phyloP scores from a whole-genome alignment of 2,888 invertebrate genomes.

The Pammene aurita region DNA sequence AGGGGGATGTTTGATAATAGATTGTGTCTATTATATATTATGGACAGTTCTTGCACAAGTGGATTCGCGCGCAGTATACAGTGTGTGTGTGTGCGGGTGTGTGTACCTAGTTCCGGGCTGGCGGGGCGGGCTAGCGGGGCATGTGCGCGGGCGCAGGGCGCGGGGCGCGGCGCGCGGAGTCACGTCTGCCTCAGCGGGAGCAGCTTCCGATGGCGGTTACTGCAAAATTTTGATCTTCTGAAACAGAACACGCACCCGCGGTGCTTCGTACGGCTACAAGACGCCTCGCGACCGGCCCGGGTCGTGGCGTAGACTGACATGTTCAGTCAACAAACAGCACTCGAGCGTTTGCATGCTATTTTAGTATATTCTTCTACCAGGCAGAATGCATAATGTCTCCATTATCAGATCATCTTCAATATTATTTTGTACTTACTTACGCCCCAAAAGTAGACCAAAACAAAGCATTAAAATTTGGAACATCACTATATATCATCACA shows the following conservation, averaged over 20 bases:
- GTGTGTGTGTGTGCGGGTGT: constrained; percentile 15
- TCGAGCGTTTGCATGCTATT: too few species aligned
- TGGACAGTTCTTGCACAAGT: too few species aligned
- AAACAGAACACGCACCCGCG: constrained; percentile 55
- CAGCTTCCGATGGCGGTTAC: constrained; percentile 98
- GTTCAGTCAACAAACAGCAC: neutral
- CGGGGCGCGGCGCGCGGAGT: constrained; percentile 81
- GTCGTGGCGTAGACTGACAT: neutral
- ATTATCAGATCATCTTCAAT: too few species aligned
- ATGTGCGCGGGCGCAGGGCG: constrained; percentile 41
- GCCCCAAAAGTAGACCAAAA: too few species aligned
- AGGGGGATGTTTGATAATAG: too few species aligned
- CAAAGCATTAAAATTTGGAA: too few species aligned
- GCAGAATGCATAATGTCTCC: too few species aligned
- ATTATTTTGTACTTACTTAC: too few species aligned
- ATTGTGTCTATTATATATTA: too few species aligned
- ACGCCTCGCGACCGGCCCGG: constrained; percentile 7
- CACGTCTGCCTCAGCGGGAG: constrained; percentile 99
- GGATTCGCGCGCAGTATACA: too few species aligned
- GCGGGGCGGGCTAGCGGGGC: constrained; percentile 43
- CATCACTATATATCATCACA: too few species aligned
- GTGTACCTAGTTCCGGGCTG: constrained; percentile 4
- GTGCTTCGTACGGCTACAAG: constrained; percentile 39
- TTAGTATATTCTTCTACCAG: too few species aligned
- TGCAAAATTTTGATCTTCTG: constrained; percentile 97